These are phyloP conservation scores for Thera britannica DNA, from an alignment of 2,888 invertebrate species.

Conservation along the genomic window DNA sequence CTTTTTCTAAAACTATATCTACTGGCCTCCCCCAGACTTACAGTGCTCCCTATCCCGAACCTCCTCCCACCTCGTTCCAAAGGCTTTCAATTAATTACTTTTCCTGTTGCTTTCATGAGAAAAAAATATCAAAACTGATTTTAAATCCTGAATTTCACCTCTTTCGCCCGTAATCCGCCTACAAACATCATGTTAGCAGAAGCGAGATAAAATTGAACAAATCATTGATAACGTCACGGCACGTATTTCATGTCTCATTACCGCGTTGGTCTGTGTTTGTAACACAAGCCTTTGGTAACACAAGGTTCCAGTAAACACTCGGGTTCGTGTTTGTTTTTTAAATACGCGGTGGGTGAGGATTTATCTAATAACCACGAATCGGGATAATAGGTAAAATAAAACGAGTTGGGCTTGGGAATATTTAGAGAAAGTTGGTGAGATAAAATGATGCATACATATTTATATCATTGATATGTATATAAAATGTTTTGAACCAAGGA, in stretches of 20 bases:
- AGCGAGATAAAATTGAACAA: conserved; percentile 19
- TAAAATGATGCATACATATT: no score
- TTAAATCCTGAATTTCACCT: neutral
- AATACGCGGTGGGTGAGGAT: neutral
- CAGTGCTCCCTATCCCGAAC: no score
- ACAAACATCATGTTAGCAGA: conserved; percentile 16
- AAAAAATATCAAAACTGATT: neutral
- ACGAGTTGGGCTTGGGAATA: neutral
- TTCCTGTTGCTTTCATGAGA: neutral
- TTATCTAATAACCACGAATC: neutral
- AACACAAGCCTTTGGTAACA: conserved; percentile 7
- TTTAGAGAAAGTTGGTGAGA: neutral
- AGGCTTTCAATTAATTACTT: neutral
- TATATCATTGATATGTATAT: no score
- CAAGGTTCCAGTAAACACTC: conserved; percentile 4
- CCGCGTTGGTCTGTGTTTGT: neutral
- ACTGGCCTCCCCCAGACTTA: no score
- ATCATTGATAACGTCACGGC: conserved; percentile 20
- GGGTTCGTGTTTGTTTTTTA: neutral
- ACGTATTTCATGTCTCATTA: conserved; percentile 7
- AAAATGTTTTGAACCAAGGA: no score
- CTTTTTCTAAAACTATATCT: no score
- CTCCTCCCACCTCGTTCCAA: no score
- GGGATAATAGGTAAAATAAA: neutral
- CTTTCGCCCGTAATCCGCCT: neutral